These are phyloP conservation scores for Zaprionus inermis DNA, from an alignment of 1,140 invertebrate genomes.

Conservation along the genomic window DNA sequence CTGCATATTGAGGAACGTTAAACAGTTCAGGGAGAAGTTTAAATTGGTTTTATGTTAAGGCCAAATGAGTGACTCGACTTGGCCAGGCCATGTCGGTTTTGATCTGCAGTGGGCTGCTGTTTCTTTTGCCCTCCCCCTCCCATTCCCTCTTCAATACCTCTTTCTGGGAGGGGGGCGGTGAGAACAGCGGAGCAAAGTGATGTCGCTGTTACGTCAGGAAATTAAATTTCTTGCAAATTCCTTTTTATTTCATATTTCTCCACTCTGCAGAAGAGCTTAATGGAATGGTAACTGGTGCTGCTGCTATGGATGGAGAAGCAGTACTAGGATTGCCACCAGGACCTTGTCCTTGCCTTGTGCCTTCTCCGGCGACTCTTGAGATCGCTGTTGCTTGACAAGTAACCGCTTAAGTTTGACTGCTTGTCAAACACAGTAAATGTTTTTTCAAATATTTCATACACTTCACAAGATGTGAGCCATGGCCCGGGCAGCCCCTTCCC, in stretches of 20 bases:
- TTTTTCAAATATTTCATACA: conserved; percentile 79
- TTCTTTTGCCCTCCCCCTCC: background rate
- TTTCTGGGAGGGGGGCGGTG: background rate
- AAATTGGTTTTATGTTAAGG: conserved; percentile 83
- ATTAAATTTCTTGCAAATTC: conserved; percentile 79
- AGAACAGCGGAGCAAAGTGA: conserved; percentile 6
- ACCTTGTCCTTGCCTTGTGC: background rate
- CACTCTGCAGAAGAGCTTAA: conserved; percentile 33
- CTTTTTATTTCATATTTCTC: conserved; percentile 58
- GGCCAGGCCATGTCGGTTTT: conserved; percentile 25
- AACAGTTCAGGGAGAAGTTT: conserved; percentile 65
- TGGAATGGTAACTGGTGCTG: conserved; percentile 43
- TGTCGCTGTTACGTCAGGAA: conserved; percentile 72
- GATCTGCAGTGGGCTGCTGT: conserved; percentile 8
- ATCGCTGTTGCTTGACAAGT: conserved; percentile 61
- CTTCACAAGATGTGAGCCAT: conserved; percentile 66
- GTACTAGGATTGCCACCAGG: background rate
- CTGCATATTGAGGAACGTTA: conserved; percentile 67
- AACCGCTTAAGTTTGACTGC: conserved; percentile 77
- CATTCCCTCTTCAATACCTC: background rate
- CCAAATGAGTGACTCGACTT: conserved; percentile 70
- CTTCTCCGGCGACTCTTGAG: conserved; percentile 13
- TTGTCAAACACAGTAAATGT: conserved; percentile 80
- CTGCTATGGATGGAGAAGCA: conserved; percentile 16
- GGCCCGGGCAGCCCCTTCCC: background rate